phyloP scores from a whole-genome alignment of 2,113 vertebrate genomes.

The Cephalopterus ornatus region DNA sequence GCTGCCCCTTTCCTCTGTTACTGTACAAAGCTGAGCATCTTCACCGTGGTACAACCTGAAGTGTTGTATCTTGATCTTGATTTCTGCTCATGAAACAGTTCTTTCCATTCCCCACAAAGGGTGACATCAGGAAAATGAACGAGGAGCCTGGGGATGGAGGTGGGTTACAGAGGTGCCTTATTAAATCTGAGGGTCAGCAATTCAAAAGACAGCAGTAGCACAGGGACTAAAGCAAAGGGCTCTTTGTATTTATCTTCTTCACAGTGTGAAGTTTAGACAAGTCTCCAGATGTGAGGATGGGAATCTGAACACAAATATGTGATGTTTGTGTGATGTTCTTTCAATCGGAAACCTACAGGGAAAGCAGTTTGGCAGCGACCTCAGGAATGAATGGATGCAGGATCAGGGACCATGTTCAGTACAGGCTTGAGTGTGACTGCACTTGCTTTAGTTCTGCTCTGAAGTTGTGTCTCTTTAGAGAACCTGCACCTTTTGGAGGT shows the following conservation, averaged over 20 bases:
- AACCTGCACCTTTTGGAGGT: background rate
- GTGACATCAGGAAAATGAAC: background rate
- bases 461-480: background rate
- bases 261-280: background rate
- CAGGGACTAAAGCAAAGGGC: background rate
- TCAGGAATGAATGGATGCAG: background rate
- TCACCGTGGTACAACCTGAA: rapidly evolving
- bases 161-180: background rate
- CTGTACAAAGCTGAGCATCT: background rate
- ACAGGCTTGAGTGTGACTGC: background rate
- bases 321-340: background rate
- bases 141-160: background rate
- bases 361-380: background rate
- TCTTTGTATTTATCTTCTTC: constrained; percentile 12
- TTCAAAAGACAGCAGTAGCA: background rate
- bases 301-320: background rate
- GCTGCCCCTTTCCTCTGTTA: background rate
- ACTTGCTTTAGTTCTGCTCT: background rate
- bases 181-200: background rate
- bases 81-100: background rate
- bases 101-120: background rate
- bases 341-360: background rate
- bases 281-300: background rate
- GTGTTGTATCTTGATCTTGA: background rate
- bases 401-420: background rate